Conservation (phyloP, 2,113 vertebrate genomes). For the Austrofundulus limnaeus region DNA sequence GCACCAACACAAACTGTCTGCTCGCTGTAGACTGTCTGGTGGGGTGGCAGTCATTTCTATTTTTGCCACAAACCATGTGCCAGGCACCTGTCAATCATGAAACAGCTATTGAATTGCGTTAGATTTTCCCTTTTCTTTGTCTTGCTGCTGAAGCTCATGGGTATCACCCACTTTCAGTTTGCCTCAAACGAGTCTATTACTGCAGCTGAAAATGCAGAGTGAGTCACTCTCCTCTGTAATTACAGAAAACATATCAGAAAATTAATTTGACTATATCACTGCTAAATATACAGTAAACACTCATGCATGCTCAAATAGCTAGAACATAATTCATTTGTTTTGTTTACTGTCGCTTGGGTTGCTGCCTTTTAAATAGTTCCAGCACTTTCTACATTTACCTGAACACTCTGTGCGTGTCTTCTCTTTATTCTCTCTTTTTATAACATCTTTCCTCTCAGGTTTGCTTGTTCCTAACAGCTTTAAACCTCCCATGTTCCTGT, state of each 20-base stretch:
- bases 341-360: neutral
- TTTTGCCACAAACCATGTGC: constrained; percentile 13
- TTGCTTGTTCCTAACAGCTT: constrained; percentile 37
- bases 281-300: constrained; percentile 3
- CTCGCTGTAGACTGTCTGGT: constrained; percentile 3
- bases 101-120: constrained; percentile 10
- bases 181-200: constrained; percentile 23
- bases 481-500: constrained; percentile 33
- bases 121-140: constrained; percentile 10
- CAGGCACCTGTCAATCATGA: constrained; percentile 23
- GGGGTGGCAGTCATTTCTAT: constrained; percentile 9
- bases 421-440: neutral
- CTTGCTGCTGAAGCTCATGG: neutral
- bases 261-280: constrained; percentile 17
- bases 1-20: constrained; percentile 22
- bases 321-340: constrained; percentile 17
- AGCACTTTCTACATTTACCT: constrained; percentile 16
- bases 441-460: constrained; percentile 9
- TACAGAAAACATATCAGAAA: constrained; percentile 16
- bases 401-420: neutral
- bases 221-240: constrained; percentile 18
- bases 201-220: constrained; percentile 19
- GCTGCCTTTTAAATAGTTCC: constrained; percentile 16
- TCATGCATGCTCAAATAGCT: constrained; percentile 11
- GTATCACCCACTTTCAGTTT: constrained; percentile 28